phyloP scores from a whole-genome alignment of 2,888 invertebrate species.

The Agrochola litura region DNA sequence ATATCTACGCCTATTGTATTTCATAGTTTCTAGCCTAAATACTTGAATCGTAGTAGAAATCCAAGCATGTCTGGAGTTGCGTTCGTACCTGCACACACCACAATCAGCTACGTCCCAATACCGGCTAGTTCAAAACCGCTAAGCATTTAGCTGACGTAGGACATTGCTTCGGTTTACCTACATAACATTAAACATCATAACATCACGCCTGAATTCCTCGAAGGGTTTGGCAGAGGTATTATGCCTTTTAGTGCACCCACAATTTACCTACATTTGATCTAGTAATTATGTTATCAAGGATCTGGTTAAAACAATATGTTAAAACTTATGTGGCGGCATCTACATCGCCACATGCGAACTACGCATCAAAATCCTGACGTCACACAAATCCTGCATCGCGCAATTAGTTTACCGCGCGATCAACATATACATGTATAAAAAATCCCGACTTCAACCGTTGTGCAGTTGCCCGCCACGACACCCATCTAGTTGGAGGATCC shows the following conservation, averaged over 20 bases:
- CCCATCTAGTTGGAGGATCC: too few relatives aligned
- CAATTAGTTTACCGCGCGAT: too few relatives aligned
- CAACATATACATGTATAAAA: too few relatives aligned
- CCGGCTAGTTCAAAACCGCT: conserved; percentile 1
- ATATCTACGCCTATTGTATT: too few relatives aligned
- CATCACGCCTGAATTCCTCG: neutral
- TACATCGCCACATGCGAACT: too few relatives aligned
- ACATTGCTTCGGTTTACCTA: conserved; percentile 34
- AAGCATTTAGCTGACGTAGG: conserved; percentile 36
- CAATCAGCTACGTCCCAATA: conserved; percentile 25
- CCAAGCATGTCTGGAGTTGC: conserved; percentile 5
- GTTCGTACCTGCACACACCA: conserved; percentile 23
- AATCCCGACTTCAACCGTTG: too few relatives aligned
- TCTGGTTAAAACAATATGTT: neutral
- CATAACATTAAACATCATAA: neutral
- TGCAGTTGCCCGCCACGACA: too few relatives aligned
- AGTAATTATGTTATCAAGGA: neutral
- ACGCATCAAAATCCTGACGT: too few relatives aligned
- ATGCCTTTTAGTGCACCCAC: neutral
- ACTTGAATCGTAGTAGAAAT: conserved; percentile 4
- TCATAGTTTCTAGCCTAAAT: neutral
- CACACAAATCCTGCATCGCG: too few relatives aligned
- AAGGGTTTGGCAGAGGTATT: neutral
- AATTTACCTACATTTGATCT: neutral
- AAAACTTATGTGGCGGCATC: too few relatives aligned